A percentile compares a stretch with the other conserved stretches of the same genome.
Conservation (phyloP, 1,140 invertebrate genomes). For the Drosophila sechellia region DNA sequence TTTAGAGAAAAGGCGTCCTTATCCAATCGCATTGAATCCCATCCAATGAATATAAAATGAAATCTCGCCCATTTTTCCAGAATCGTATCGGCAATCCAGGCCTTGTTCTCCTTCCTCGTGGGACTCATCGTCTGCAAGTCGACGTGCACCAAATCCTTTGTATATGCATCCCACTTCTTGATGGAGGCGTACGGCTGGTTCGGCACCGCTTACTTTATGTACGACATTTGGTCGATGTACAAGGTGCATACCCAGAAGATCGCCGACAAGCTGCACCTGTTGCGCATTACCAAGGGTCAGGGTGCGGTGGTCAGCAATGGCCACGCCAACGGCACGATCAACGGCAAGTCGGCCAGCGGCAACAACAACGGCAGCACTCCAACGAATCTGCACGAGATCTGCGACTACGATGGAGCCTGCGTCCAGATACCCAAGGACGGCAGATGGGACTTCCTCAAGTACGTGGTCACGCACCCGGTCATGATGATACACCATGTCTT, state of each 20-base stretch:
- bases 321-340: constrained; percentile 34
- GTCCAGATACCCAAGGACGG: constrained; percentile 70
- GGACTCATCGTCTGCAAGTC: constrained; percentile 87
- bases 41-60: neutral
- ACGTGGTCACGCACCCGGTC: constrained; percentile 87
- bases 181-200: constrained; percentile 91
- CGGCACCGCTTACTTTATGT: constrained; percentile 91
- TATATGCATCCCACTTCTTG: constrained; percentile 88
- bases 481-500: constrained; percentile 90
- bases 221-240: constrained; percentile 91
- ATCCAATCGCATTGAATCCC: neutral
- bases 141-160: constrained; percentile 88
- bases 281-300: constrained; percentile 63
- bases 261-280: constrained; percentile 78
- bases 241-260: constrained; percentile 86
- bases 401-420: constrained; percentile 67
- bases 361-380: constrained; percentile 66
- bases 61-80: constrained; percentile 82
- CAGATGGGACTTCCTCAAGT: constrained; percentile 85
- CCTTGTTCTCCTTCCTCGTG: constrained; percentile 87
- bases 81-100: constrained; percentile 89
- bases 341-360: constrained; percentile 18
- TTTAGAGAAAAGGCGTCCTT: neutral
- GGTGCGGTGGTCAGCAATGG: neutral
- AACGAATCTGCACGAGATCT: constrained; percentile 69